phyloP scores from a whole-genome alignment of 2,797 vertebrate genomes.

The Ibycter americanus region DNA sequence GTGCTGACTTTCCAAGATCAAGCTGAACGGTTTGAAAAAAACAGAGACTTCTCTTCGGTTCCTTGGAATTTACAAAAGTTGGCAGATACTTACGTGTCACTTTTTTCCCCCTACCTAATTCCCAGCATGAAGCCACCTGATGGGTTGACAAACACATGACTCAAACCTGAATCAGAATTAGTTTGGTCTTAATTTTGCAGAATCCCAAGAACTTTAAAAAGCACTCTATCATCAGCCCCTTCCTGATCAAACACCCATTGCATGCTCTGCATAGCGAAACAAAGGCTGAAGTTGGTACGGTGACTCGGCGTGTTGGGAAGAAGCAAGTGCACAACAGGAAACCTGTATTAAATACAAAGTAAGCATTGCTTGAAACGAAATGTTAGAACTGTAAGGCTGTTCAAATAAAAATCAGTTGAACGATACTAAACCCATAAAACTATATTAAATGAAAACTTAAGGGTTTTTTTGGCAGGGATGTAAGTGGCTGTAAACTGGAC shows the following conservation, averaged over 20 bases:
- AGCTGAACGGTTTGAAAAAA: background rate
- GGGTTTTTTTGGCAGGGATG: rapidly evolving
- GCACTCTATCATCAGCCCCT: rapidly evolving
- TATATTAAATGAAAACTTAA: rapidly evolving
- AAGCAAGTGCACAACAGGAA: rapidly evolving
- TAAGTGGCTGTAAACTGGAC: rapidly evolving
- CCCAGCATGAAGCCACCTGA: rapidly evolving
- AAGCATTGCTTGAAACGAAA: background rate
- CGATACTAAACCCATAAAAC: background rate
- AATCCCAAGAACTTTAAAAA: background rate
- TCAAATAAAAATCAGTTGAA: background rate
- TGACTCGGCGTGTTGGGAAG: rapidly evolving
- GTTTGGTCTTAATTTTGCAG: rapidly evolving
- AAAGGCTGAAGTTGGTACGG: rapidly evolving
- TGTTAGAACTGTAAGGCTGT: too few relatives aligned
- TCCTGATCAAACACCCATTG: rapidly evolving
- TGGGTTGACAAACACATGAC: rapidly evolving
- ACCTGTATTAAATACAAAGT: rapidly evolving
- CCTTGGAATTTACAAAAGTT: background rate
- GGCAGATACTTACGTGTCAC: rapidly evolving
- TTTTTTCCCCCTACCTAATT: background rate
- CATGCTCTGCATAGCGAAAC: rapidly evolving
- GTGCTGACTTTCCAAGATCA: background rate
- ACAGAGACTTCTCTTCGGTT: background rate
- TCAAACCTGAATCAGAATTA: background rate